Percentiles rank a stretch among this genome's conserved stretches.
These are phyloP conservation scores for Amphilophus citrinellus DNA, from an alignment of 2,113 vertebrate species.

Conservation along the genomic window DNA sequence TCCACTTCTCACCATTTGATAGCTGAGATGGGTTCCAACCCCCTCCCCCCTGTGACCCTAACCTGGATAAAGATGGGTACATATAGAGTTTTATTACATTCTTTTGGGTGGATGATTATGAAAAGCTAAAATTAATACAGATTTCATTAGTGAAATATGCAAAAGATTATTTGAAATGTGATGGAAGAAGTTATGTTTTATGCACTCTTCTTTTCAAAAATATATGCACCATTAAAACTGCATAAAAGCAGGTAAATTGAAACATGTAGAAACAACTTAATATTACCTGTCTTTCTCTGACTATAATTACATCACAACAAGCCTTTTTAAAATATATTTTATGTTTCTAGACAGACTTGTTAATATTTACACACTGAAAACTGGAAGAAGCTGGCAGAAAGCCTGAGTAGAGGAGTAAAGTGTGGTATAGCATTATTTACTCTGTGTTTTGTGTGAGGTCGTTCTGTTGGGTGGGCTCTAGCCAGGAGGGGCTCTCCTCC, in stretches of 20 bases:
- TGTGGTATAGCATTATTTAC: constrained; percentile 38
- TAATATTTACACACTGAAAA: not conserved
- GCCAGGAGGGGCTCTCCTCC: constrained; percentile 16
- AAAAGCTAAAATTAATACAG: not conserved
- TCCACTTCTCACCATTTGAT: too few relatives aligned
- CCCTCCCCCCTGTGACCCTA: too few relatives aligned
- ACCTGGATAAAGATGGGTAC: not conserved
- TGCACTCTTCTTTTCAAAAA: too few relatives aligned
- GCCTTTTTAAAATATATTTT: not conserved
- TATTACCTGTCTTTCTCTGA: not conserved
- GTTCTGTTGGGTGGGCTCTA: constrained; percentile 21
- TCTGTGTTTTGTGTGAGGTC: constrained; percentile 15
- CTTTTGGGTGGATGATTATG: not conserved
- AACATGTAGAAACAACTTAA: not conserved
- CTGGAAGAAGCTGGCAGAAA: not conserved
- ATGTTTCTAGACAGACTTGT: not conserved
- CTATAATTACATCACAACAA: not conserved
- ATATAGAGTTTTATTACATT: not conserved
- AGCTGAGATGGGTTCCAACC: too few relatives aligned
- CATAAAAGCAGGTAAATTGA: too few relatives aligned
- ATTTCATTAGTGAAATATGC: too few relatives aligned
- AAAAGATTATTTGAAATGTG: not conserved
- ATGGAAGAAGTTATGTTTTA: not conserved
- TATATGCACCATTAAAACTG: too few relatives aligned
- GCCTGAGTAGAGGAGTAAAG: not conserved